phyloP scores from a whole-genome alignment of 2,113 vertebrate genomes.

The Centropus unirufus region DNA sequence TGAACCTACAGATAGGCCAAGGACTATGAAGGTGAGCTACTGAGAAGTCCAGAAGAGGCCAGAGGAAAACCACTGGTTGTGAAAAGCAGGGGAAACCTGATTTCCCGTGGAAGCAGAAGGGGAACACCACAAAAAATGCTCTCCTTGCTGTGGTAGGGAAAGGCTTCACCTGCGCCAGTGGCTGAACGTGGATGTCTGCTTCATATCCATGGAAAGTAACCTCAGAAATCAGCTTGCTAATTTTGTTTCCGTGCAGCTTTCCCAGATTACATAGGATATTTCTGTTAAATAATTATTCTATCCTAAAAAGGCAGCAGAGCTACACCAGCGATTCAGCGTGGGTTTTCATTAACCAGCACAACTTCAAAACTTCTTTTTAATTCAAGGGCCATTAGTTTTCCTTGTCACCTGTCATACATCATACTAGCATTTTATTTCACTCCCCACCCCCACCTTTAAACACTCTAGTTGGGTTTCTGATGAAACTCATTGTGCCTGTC shows the following conservation, averaged over 20 bases:
- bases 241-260: not conserved
- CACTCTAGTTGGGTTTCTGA: not conserved
- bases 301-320: not conserved
- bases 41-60: not conserved
- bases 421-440: not conserved
- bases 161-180: rapidly evolving
- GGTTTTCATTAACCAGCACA: not conserved
- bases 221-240: not conserved
- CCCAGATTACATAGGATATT: not conserved
- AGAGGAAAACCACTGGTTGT: not conserved
- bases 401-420: not conserved
- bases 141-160: not conserved
- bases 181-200: not conserved
- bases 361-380: not conserved
- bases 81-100: not conserved
- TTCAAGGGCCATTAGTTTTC: not conserved
- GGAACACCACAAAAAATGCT: not conserved
- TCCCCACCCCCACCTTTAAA: not conserved
- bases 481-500: not conserved
- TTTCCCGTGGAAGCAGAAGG: not conserved
- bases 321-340: not conserved
- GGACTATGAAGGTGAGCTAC: not conserved
- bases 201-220: not conserved
- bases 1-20: not conserved
- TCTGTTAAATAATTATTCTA: not conserved